Evolutionary conservation across 1,140 invertebrate species (phyloP), one percentile per base, ranked within the genome.

Genomic region (Mamestra configurata): DNA sequence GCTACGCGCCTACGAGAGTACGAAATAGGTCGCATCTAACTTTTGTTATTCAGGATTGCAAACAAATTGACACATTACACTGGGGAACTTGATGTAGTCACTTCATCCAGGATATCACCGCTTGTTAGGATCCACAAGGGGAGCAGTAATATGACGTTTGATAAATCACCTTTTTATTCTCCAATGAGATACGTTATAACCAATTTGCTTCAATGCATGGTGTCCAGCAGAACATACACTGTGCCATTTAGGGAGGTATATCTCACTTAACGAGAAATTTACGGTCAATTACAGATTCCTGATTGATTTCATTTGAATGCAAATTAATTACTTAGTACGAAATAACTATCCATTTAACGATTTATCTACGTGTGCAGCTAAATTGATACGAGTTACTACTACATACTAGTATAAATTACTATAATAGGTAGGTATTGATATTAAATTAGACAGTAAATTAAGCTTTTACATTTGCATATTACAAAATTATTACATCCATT

Each of bases 41-140:
- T 61, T n/a, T 35, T 61, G 24, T 59, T n/a, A 10, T 24, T 0
- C 11, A 22, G 20, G 13, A 31, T 7, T 40, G 7, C 8, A 37
- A 5, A n/a, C 24, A 27, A 27, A 49, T 2, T 22, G 15, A 31
- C 20, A 31, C 37, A 59, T 46, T 59, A 22, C 72, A 59, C n/a
- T 43, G 53, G 18, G 72, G 20, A 46, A 18, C 37, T 10, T 11
- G 11, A 13, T 27, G 35, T 46, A 27, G 7, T n/a, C 51, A 53
- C 8, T 18, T 40, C 37, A 37, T 82, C 51, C 77, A 84, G 84
- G 81, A 86, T 84, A 83, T 83, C 24, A 72, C 51, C 78, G 78
- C 77, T 83, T 84, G 84, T 87, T 81, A 81, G 78, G 68, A 73
- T 77, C 79, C 80, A 81, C 49, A 70, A 75, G 81, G 82, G 82